Base-by-base conservation (phyloP, 2,797 vertebrate genomes). In the Parambassis ranga region DNA sequence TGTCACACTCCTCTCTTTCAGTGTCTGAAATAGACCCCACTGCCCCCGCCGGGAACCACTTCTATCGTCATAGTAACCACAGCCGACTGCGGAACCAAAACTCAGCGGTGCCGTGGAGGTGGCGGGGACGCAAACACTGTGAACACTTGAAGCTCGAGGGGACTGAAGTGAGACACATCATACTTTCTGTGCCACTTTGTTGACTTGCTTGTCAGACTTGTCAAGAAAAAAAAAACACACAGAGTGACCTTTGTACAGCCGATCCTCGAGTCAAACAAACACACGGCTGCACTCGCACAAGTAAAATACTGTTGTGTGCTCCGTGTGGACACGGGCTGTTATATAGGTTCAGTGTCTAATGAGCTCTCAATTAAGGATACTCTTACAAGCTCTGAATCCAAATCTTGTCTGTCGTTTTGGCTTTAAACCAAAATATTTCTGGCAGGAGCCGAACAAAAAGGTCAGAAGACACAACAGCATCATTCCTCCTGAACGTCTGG, bases 21-120 rank as follows among this genome's bases (percentile, higher is more conserved):
- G 78, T 46, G 72, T 82, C 71, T 72, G 60, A 87, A 82, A 81
- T 71, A 14, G 69, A 75, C 84, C 82, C 85, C 72, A 76, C 72
- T 68, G 77, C 77, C 76, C 82, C 77, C 22, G 49, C 65, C 30
- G 37, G 84, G 79, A 81, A 81, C 71, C 75, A 79, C 79, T 87
- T 86, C 63, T 18, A 88, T 91, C 62, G 22, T 49, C 89, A 91
- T 90, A 87, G 90, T 85, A 91, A 93, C 92, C 72, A 75, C 66
- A 72, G 48, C 75, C 65, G 59, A 82, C 64, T 28, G 47, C 16
- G n/a, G 51, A 57, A 59, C 74, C 65, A 64, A 74, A 64, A 74
- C 60, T 46, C 71, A 65, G 76, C 65, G 6, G 70, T 1, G 62
- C 44, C 57, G 57, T 3, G 23, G 55, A 63, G 36, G 43, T 24